A percentile compares a stretch with the other conserved stretches of the same genome.
Conservation (phyloP, 1,140 invertebrate genomes). For the Galleria mellonella region DNA sequence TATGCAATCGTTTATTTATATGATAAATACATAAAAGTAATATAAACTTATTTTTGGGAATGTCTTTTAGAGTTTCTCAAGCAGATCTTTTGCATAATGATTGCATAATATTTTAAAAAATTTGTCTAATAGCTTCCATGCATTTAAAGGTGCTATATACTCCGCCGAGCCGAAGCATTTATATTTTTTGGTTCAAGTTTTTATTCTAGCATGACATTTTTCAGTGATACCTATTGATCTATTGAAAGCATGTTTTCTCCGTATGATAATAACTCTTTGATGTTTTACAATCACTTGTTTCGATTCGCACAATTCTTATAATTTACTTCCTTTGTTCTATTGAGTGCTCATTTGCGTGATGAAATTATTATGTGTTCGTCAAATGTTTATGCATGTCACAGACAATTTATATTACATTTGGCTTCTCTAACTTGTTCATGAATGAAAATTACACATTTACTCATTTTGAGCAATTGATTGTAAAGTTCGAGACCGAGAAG, state of each 20-base stretch:
- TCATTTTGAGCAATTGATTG: constrained; percentile 20
- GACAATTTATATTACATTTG: constrained; percentile 13
- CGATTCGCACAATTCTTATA: constrained; percentile 18
- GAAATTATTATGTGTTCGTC: constrained; percentile 28
- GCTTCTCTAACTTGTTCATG: constrained; percentile 24
- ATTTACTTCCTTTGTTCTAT: constrained; percentile 18
- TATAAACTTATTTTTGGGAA: not conserved
- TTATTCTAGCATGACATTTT: constrained; percentile 25
- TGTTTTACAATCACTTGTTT: constrained; percentile 41
- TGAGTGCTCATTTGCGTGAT: constrained; percentile 23
- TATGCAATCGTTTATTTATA: constrained; percentile 22
- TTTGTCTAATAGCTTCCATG: constrained; percentile 34
- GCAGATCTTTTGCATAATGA: constrained; percentile 2
- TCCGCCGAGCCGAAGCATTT: constrained; percentile 6
- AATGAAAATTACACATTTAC: not conserved
- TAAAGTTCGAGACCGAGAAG: constrained; percentile 31
- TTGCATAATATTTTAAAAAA: constrained; percentile 24
- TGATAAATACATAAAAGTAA: not conserved
- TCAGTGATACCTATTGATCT: constrained; percentile 7
- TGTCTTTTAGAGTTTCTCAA: not conserved
- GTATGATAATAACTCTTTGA: constrained; percentile 22
- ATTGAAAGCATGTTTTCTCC: constrained; percentile 60
- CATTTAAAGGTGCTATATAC: constrained; percentile 14
- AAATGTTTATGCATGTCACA: constrained; percentile 26
- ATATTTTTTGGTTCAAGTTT: constrained; percentile 3